Conservation (phyloP, 2,113 vertebrate species). For the Istiophorus platypterus region DNA sequence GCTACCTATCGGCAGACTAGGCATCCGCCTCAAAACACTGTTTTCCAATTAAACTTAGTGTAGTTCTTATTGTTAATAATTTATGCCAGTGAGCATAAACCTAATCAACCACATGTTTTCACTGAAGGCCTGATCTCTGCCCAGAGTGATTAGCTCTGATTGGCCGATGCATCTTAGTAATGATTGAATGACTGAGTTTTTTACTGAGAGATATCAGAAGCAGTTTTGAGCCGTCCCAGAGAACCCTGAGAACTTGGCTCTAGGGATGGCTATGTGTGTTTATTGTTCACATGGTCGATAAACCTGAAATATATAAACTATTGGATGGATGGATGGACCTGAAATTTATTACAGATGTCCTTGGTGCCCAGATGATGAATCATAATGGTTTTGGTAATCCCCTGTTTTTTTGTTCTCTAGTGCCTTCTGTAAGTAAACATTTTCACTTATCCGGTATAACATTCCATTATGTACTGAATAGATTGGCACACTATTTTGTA, state of each 20-base stretch:
- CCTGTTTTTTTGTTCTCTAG: background rate
- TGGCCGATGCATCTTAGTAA: background rate
- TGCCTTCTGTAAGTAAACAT: background rate
- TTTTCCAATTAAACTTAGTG: constrained; percentile 16
- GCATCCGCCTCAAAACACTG: constrained; percentile 1
- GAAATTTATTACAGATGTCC: background rate
- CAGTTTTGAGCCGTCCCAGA: background rate
- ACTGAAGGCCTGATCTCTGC: background rate
- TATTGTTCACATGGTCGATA: background rate
- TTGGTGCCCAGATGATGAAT: background rate
- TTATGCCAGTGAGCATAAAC: background rate
- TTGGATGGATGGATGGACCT: background rate
- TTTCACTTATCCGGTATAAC: background rate
- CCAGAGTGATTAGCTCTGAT: background rate
- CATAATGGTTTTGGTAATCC: background rate
- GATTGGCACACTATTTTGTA: no score
- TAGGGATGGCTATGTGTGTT: background rate
- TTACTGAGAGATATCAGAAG: background rate
- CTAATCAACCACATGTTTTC: background rate
- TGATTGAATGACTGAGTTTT: no score
- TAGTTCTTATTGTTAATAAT: constrained; percentile 1
- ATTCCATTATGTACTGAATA: no score
- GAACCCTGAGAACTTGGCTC: no score
- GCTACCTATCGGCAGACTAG: constrained; percentile 4
- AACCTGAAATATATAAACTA: background rate